Conservation (phyloP, 2,797 vertebrate genomes). For the Botia almorhae region DNA sequence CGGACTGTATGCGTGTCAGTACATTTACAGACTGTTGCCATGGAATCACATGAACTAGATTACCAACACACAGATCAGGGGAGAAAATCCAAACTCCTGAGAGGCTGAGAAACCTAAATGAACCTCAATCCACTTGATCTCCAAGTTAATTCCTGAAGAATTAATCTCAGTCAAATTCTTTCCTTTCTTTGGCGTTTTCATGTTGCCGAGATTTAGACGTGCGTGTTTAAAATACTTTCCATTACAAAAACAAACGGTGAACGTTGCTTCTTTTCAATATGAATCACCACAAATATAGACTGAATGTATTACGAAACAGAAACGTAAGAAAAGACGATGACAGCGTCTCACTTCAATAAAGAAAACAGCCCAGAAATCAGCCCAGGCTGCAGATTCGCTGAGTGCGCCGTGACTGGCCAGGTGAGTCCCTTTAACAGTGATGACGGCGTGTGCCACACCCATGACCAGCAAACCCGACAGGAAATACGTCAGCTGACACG, state of each 20-base stretch:
- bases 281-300: background rate
- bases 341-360: conserved; percentile 88
- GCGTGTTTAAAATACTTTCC: background rate
- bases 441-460: conserved; percentile 81
- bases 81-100: background rate
- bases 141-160: background rate
- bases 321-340: no score
- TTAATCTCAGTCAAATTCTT: conserved; percentile 4
- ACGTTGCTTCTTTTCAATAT: background rate
- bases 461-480: conserved; percentile 79
- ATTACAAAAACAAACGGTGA: background rate
- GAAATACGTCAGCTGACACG: conserved; percentile 74
- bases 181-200: background rate
- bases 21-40: background rate
- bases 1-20: background rate
- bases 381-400: conserved; percentile 83
- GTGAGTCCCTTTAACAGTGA: conserved; percentile 90
- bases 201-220: background rate
- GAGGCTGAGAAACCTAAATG: background rate
- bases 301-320: background rate
- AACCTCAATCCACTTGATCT: conserved; percentile 5
- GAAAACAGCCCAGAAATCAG: conserved; percentile 87
- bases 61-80: background rate
- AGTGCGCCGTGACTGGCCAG: conserved; percentile 88
- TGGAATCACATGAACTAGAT: background rate